Evolutionary conservation across 2,888 invertebrate genomes (phyloP), one percentile per base, ranked within the genome.

Genomic region (Microdon myrmicae): DNA sequence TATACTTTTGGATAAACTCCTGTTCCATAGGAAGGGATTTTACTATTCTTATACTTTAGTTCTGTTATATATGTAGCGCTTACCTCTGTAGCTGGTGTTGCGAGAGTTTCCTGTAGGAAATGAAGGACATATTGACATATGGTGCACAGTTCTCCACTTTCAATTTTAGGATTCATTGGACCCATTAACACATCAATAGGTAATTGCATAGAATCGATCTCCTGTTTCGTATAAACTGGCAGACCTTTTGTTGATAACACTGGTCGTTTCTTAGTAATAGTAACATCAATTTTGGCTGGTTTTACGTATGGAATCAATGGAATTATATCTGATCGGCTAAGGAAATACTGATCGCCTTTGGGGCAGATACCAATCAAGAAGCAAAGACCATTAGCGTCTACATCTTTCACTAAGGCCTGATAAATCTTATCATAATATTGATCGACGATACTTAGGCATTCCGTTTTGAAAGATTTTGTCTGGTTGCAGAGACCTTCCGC

Each of bases 121-220:
- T 92, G 91, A 70, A 94, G 78, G 77, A 91, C 82, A 79, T 91
- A 92, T 79, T 93, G 87, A 74, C 94, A 94, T 75, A 94, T 84
- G 17, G 87, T 85, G 77, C 94, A 94, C 1, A 82, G 75, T 67
- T 76, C 68, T 7, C 78, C 86, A 74, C 71, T 84, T 81, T 73
- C 76, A 59, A 72, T 79, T 4, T 53, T 28, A 2, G 77, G 72
- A 72, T 76, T 69, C 68, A 79, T 61, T 70, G 81, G 74, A 68
- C 80, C 74, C 81, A 79, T 74, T 69, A 79, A 49, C 37, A 70
- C 67, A 68, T 85, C 85, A 59, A 84, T 83, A 1, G 85, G 85
- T 37, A 84, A 71, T 68, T 83, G 82, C 73, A 79, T 78, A 4
- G 73, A 60, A 68, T 79, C 38, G 10, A 79, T 68, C 54, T 79